Evolutionary conservation across 2,113 vertebrate genomes (phyloP).

Genomic region (Miniopterus natalensis): DNA sequence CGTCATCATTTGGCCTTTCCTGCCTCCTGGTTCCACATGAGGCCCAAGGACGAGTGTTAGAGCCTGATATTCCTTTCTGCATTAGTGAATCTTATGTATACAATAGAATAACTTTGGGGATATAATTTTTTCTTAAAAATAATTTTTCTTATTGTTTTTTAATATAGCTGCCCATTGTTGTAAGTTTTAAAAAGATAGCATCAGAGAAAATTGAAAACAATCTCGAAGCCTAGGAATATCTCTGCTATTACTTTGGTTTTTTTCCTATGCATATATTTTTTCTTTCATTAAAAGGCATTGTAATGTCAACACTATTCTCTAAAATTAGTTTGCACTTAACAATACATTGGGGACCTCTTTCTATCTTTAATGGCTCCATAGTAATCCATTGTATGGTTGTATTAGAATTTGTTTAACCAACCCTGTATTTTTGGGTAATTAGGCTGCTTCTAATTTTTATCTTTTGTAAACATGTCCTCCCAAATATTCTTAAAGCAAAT

Average conservation of each 20-base stretch:
- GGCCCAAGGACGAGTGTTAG: background rate
- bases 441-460: constrained; percentile 33
- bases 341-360: background rate
- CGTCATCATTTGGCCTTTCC: background rate
- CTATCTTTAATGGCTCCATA: background rate
- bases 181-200: background rate
- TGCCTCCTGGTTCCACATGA: background rate
- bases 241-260: constrained; percentile 6
- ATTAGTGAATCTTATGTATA: background rate
- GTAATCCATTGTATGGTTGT: background rate
- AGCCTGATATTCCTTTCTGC: background rate
- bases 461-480: background rate
- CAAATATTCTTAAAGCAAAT: constrained; percentile 49
- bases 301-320: background rate
- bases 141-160: constrained; percentile 20
- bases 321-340: background rate
- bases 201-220: constrained; percentile 1
- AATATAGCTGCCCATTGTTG: background rate
- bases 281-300: constrained; percentile 17
- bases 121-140: constrained; percentile 16
- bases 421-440: background rate
- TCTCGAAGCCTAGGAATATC: background rate
- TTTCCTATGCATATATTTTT: background rate
- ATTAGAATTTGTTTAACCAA: constrained; percentile 10
- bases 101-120: background rate